Conservation (phyloP, 2,888 invertebrate species). For the Bruchidius siliquastri region DNA sequence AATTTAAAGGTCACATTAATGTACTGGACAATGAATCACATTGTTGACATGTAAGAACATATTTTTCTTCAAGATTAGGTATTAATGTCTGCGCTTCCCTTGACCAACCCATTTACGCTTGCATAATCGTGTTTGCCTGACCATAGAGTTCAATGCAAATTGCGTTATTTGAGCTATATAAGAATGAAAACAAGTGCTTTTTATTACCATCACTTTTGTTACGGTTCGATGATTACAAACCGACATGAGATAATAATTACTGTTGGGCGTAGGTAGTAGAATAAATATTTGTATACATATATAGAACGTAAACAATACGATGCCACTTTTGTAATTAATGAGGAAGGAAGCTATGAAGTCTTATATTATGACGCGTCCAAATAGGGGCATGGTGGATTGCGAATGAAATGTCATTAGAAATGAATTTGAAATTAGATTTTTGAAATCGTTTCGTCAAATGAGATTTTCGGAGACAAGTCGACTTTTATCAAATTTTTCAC, state of each 20-base stretch:
- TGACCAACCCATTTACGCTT: constrained; percentile 6
- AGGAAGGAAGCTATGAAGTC: no score
- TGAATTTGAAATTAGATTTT: no score
- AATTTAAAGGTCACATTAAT: not conserved
- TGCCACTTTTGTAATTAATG: no score
- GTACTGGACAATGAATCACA: not conserved
- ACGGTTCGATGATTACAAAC: not conserved
- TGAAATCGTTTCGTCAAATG: no score
- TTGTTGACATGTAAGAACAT: not conserved
- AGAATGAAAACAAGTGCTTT: not conserved
- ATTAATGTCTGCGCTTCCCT: constrained; percentile 1
- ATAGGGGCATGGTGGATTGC: no score
- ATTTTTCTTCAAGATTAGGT: not conserved
- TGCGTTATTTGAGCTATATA: not conserved
- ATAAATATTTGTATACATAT: not conserved
- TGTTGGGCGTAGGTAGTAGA: not conserved
- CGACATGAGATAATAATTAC: not conserved
- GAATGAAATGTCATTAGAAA: no score
- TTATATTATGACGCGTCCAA: no score
- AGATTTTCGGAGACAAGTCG: no score
- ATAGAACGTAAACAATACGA: not conserved
- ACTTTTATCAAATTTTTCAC: no score
- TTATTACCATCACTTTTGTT: not conserved
- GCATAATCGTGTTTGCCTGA: not conserved
- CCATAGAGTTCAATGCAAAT: not conserved